These are phyloP conservation scores for Teleopsis dalmanni DNA, from an alignment of 1,140 invertebrate species.

Conservation along the genomic window DNA sequence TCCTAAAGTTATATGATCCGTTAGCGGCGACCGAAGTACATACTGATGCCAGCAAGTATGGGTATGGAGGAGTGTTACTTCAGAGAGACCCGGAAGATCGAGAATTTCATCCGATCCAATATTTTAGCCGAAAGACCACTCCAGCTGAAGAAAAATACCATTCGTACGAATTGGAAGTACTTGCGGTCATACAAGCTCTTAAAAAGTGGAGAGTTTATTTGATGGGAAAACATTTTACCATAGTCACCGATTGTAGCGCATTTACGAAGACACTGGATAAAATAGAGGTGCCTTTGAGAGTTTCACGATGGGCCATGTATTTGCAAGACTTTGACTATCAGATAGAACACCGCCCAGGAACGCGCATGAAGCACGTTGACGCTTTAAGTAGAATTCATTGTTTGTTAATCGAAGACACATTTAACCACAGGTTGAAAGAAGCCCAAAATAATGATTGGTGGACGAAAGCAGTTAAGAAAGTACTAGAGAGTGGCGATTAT, in stretches of 20 bases:
- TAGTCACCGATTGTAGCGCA: conserved; percentile 13
- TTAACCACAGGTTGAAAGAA: background rate
- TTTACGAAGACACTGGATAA: conserved; percentile 6
- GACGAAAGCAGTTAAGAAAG: background rate
- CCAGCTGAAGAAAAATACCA: conserved; percentile 18
- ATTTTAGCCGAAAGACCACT: conserved; percentile 12
- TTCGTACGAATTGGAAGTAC: conserved; percentile 19
- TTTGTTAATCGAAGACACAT: background rate
- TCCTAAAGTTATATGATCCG: conserved; percentile 23
- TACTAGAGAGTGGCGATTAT: background rate
- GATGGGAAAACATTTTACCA: conserved; percentile 6
- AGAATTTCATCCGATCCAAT: conserved; percentile 9
- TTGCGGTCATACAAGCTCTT: conserved; percentile 12
- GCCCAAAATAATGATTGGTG: background rate
- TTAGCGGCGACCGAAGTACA: conserved; percentile 30
- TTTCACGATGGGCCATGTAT: conserved; percentile 5
- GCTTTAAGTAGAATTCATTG: conserved; percentile 2
- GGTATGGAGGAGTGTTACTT: conserved; percentile 22
- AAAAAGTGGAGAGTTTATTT: conserved; percentile 12
- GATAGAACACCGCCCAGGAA: conserved; percentile 4
- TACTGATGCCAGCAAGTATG: conserved; percentile 30
- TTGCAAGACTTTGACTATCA: conserved; percentile 8
- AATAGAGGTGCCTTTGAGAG: conserved; percentile 1
- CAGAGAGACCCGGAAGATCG: conserved; percentile 19
- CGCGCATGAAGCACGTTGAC: conserved; percentile 7